Evolutionary conservation across 2,888 invertebrate species (phyloP).

Genomic region (Diloba caeruleocephala): DNA sequence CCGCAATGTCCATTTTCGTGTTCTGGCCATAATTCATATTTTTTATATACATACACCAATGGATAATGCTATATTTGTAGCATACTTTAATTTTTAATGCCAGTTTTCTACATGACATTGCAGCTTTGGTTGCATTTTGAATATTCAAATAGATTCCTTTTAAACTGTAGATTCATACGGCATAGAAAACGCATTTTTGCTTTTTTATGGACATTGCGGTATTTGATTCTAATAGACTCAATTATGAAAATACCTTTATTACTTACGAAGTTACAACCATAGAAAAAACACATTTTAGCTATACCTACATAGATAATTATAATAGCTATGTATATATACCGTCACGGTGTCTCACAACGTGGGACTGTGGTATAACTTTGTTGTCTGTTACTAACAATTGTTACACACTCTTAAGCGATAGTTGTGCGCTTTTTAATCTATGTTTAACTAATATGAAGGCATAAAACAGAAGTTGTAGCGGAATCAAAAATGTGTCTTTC

Average conservation of each 20-base stretch:
- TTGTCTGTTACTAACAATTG: slow-evolving; percentile 41
- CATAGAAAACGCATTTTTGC: too few relatives aligned
- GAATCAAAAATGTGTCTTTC: not conserved
- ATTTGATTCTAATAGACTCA: too few relatives aligned
- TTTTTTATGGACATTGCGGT: too few relatives aligned
- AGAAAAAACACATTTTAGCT: slow-evolving; percentile 29
- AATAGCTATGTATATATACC: slow-evolving; percentile 30
- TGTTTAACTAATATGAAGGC: slow-evolving; percentile 29
- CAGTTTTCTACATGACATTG: too few relatives aligned
- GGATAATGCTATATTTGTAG: too few relatives aligned
- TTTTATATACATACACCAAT: too few relatives aligned
- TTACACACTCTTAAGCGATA: slow-evolving; percentile 35
- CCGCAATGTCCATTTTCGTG: too few relatives aligned
- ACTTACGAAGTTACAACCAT: slow-evolving; percentile 36
- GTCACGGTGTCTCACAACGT: slow-evolving; percentile 64
- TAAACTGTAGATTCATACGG: too few relatives aligned
- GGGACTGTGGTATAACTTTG: slow-evolving; percentile 39
- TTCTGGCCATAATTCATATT: too few relatives aligned
- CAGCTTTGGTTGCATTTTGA: too few relatives aligned
- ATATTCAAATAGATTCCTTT: too few relatives aligned
- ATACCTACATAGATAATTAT: slow-evolving; percentile 31
- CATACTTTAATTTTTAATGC: too few relatives aligned
- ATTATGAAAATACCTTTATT: slow-evolving; percentile 24
- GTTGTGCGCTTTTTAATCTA: slow-evolving; percentile 40
- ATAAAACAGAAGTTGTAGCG: slow-evolving; percentile 10